phyloP scores from a whole-genome alignment of 2,113 vertebrate genomes.

The Turnix velox region DNA sequence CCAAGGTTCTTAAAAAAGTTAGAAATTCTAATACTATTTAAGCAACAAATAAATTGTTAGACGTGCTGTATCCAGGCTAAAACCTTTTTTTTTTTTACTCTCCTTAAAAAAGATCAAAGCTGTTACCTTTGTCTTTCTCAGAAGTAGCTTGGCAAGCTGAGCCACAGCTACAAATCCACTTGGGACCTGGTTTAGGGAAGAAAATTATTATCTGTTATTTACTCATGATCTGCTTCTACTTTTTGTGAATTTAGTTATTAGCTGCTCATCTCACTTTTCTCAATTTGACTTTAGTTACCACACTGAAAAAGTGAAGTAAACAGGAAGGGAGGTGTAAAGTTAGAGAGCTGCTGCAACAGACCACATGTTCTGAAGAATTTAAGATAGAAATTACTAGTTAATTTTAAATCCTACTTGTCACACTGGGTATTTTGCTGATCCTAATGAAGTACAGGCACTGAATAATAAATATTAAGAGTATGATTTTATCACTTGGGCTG shows the following conservation, averaged over 20 bases:
- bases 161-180: neutral
- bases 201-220: neutral
- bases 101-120: neutral
- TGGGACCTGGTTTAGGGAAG: neutral
- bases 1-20: neutral
- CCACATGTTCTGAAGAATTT: neutral
- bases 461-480: neutral
- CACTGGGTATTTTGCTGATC: neutral
- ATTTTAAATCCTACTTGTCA: neutral
- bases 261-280: neutral
- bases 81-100: neutral
- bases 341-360: neutral
- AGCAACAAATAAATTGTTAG: neutral
- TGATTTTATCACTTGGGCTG: neutral
- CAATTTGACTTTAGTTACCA: neutral
- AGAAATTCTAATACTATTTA: neutral
- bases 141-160: neutral
- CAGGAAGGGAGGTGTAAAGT: conserved; percentile 37
- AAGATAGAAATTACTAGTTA: neutral
- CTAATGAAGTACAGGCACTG: neutral
- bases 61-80: neutral
- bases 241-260: neutral
- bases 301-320: neutral
- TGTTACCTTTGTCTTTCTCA: neutral
- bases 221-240: neutral